Conservation (phyloP, 2,888 invertebrate species). For the Teleogryllus oceanicus region DNA sequence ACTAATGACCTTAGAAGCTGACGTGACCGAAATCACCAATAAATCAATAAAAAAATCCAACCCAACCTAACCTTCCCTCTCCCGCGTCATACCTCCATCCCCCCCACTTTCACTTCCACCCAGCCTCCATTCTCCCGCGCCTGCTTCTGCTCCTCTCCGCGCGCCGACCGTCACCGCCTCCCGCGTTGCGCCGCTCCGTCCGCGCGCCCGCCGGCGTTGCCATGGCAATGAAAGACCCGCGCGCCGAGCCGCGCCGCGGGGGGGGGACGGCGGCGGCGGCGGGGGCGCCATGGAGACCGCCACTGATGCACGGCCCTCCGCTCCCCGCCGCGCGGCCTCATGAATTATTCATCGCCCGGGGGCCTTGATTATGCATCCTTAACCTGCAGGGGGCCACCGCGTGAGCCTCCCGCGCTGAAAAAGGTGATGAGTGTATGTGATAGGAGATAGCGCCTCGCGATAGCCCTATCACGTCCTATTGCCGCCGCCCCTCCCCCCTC, state of each 20-base stretch:
- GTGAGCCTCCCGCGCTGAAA: neutral
- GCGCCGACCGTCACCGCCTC: neutral
- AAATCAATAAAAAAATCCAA: too few relatives aligned
- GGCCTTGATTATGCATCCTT: constrained; percentile 32
- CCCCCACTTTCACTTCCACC: neutral
- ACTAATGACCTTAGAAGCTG: too few relatives aligned
- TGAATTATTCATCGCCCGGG: constrained; percentile 30
- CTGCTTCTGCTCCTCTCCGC: neutral
- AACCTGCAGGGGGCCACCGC: constrained; percentile 28
- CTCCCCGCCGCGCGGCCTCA: constrained; percentile 4
- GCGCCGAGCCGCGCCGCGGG: neutral
- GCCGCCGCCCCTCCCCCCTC: neutral
- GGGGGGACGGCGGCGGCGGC: neutral
- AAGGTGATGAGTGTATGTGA: constrained; percentile 29
- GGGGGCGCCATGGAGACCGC: neutral
- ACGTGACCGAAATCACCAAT: too few relatives aligned
- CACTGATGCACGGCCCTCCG: neutral
- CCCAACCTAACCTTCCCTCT: too few relatives aligned
- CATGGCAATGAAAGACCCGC: neutral
- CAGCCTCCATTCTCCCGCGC: neutral
- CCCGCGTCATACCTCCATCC: neutral
- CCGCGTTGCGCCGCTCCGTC: neutral
- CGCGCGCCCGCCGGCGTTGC: neutral
- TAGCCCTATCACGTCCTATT: constrained; percentile 5
- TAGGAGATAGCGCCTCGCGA: constrained; percentile 28